Evolutionary conservation across 35 echinoderm and acorn worm species (phyloP).

Genomic region (Amphiura filiformis): DNA sequence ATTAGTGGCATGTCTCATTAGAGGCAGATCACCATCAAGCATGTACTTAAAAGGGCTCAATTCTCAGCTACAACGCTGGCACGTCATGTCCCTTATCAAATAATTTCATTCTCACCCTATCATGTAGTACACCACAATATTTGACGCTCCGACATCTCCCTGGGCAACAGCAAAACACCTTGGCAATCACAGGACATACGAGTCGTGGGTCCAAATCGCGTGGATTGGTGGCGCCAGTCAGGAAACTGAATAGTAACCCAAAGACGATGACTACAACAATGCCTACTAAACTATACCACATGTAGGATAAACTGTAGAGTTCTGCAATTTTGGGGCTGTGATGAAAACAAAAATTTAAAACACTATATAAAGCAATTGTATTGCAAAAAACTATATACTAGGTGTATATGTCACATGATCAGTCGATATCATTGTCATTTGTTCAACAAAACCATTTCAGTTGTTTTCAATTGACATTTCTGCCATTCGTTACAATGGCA

Average conservation of each 20-base stretch:
- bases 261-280: constrained; percentile 44
- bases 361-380: background rate
- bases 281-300: constrained; percentile 65
- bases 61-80: too few relatives aligned
- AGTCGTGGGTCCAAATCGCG: background rate
- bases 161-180: background rate
- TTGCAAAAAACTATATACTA: too few relatives aligned
- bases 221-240: constrained; percentile 39
- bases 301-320: constrained; percentile 53
- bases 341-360: background rate
- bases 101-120: background rate
- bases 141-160: background rate
- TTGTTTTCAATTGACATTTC: background rate
- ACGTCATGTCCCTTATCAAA: too few relatives aligned
- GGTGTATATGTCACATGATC: too few relatives aligned
- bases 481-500: background rate
- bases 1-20: too few relatives aligned
- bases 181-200: background rate
- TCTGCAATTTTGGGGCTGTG: constrained; percentile 43
- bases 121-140: background rate
- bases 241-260: constrained; percentile 54
- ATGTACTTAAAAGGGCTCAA: too few relatives aligned
- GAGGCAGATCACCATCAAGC: too few relatives aligned
- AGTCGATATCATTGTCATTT: background rate
- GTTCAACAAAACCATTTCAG: background rate